These are phyloP conservation scores for Cyclina sinensis DNA, from an alignment of 1,140 invertebrate species.

Conservation along the genomic window DNA sequence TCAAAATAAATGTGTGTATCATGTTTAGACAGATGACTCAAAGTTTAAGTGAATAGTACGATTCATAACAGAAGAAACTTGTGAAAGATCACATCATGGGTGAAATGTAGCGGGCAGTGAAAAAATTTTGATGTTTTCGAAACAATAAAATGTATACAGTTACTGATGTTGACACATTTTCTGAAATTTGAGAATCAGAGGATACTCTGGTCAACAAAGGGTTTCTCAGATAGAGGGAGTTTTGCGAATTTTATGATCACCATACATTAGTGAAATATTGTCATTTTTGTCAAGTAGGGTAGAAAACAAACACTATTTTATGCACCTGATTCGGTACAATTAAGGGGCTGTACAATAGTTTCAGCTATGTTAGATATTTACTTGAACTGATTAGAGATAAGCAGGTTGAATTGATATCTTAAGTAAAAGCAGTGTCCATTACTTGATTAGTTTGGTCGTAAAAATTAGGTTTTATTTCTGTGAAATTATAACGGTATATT, in stretches of 20 bases:
- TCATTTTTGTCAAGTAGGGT: conserved; percentile 31
- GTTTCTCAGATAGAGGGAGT: conserved; percentile 8
- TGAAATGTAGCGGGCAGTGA: conserved; percentile 38
- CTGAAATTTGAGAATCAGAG: conserved; percentile 26
- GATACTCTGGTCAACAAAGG: conserved; percentile 43
- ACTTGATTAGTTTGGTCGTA: conserved; percentile 25
- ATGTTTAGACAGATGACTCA: conserved; percentile 57
- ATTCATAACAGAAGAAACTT: conserved; percentile 1
- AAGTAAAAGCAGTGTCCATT: conserved; percentile 21
- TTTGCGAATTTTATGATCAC: conserved; percentile 28
- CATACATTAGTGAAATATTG: conserved; percentile 43
- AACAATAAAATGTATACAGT: conserved; percentile 54
- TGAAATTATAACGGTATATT: conserved; percentile 24
- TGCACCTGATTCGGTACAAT: conserved; percentile 27
- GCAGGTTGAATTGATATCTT: background rate
- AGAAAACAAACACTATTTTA: conserved; percentile 18
- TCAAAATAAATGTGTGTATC: conserved; percentile 35
- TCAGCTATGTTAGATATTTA: conserved; percentile 33
- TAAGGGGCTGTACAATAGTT: background rate
- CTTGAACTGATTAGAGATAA: conserved; percentile 42
- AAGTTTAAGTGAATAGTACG: conserved; percentile 24
- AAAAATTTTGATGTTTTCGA: conserved; percentile 15
- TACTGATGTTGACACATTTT: conserved; percentile 58
- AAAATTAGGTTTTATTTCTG: conserved; percentile 34
- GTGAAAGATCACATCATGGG: conserved; percentile 22